Conservation (phyloP, 1,140 invertebrate species). For the Bicyclus anynana region DNA sequence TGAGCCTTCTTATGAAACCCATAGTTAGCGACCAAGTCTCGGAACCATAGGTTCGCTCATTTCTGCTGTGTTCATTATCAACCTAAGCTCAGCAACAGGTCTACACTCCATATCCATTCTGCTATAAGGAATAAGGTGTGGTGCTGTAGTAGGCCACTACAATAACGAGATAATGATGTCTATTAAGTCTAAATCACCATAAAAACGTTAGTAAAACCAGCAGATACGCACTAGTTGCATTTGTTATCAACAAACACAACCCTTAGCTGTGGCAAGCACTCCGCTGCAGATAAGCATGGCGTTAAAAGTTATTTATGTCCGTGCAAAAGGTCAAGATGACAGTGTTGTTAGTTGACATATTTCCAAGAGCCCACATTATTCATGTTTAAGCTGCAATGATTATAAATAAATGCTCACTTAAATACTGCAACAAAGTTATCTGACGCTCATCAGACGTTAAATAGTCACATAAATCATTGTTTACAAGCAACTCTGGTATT, state of each 20-base stretch:
- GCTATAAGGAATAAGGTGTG: too few species aligned
- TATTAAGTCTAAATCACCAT: neutral
- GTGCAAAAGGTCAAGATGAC: constrained; percentile 16
- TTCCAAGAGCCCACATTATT: constrained; percentile 20
- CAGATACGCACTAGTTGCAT: neutral
- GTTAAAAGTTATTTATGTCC: constrained; percentile 18
- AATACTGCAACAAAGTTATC: constrained; percentile 19
- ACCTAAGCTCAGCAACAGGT: too few species aligned
- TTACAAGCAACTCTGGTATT: neutral
- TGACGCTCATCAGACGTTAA: constrained; percentile 9
- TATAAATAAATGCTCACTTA: constrained; percentile 21
- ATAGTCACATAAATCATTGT: constrained; percentile 11
- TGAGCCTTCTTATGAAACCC: too few species aligned
- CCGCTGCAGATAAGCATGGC: constrained; percentile 10
- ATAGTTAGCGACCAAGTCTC: too few species aligned
- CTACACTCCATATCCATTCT: too few species aligned
- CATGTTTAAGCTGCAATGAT: constrained; percentile 28
- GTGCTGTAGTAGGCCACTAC: too few species aligned
- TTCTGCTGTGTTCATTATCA: too few species aligned
- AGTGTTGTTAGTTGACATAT: constrained; percentile 22
- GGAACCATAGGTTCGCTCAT: too few species aligned
- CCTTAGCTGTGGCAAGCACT: constrained; percentile 7
- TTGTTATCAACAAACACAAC: neutral
- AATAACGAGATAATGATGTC: too few species aligned
- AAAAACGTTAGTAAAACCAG: neutral